Evolutionary conservation across 2,888 invertebrate species (phyloP).

Genomic region (Cerastis rubricosa): DNA sequence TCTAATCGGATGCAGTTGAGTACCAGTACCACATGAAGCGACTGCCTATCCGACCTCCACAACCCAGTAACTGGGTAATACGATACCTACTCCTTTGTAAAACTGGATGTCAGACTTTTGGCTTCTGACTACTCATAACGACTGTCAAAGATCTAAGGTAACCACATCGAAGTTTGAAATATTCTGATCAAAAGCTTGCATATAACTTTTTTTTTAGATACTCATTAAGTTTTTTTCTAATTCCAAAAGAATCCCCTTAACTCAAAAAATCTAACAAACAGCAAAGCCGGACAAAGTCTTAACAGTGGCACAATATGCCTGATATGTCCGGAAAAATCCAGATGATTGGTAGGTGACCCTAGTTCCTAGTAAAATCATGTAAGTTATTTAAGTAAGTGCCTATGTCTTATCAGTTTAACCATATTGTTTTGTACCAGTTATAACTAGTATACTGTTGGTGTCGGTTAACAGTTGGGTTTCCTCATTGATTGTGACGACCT

Average conservation of each 20-base stretch:
- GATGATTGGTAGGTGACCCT: background rate
- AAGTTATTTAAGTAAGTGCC: background rate
- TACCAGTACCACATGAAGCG: too few species aligned
- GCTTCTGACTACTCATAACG: too few species aligned
- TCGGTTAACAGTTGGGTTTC: constrained; percentile 25
- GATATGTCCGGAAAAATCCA: background rate
- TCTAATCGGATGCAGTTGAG: too few species aligned
- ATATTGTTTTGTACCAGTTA: background rate
- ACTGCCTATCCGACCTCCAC: too few species aligned
- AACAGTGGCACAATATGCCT: background rate
- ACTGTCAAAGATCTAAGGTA: too few species aligned
- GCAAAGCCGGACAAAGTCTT: background rate
- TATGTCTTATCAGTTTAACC: constrained; percentile 19
- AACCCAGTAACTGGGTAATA: too few species aligned
- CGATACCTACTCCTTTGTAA: too few species aligned
- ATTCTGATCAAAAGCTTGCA: background rate
- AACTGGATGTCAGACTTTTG: too few species aligned
- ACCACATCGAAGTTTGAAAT: background rate
- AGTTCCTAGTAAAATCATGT: background rate
- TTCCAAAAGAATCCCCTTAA: too few species aligned
- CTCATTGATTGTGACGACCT: constrained; percentile 27
- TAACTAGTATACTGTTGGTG: background rate
- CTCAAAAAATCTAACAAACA: background rate
- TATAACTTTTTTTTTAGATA: too few species aligned
- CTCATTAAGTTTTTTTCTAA: too few species aligned